Base-by-base conservation (phyloP, 2,888 invertebrate species). In the Stramonita haemastoma region DNA sequence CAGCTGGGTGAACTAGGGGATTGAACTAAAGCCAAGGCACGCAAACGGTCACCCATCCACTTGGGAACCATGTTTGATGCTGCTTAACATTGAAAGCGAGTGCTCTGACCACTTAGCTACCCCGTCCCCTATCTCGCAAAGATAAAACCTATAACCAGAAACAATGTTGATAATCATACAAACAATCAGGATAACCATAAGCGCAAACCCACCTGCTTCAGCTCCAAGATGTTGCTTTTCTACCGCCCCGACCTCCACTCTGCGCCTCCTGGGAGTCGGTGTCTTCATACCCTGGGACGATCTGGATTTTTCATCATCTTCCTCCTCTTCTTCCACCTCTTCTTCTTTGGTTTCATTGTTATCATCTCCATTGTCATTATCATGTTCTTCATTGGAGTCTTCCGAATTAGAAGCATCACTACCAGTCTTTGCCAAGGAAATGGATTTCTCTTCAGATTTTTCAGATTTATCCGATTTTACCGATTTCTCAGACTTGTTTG, bases 201-300 rank as follows among this genome's bases (percentile, higher is more conserved):
- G 26, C 8, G 11, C 29, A 46, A 36, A 46, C 81, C 1, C 8
- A 94, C 94, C 92, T 93, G 93, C 90, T 93, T 94, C 22, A 94
- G 89, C 89, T 93, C 93, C 87, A 90, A 90, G 11, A 93, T 92
- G 32, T 90, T 91, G 46, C 89, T 89, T 57, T 92, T 56, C 91
- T 83, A 26, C 90, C 90, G 22, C 87, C 87, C 34, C 91, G 90
- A 36, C 89, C 90, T 19, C 91, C 86, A 29, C 88, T 83, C 19
- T 90, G 89, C n/a, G 91, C 90, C 81, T 93, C 93, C 87, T 92
- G 92, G 1, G 92, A 92, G 88, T 92, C 92, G 26, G 93, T 93
- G 84, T 93, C 93, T 5, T 93, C 94, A 84, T 93, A 79, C 29
- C 79, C 83, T 86, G 87, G 85, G 46, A 85, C 89, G 89, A 89